Conservation (phyloP, 2,888 invertebrate genomes). For the Lithophane ornitopus region DNA sequence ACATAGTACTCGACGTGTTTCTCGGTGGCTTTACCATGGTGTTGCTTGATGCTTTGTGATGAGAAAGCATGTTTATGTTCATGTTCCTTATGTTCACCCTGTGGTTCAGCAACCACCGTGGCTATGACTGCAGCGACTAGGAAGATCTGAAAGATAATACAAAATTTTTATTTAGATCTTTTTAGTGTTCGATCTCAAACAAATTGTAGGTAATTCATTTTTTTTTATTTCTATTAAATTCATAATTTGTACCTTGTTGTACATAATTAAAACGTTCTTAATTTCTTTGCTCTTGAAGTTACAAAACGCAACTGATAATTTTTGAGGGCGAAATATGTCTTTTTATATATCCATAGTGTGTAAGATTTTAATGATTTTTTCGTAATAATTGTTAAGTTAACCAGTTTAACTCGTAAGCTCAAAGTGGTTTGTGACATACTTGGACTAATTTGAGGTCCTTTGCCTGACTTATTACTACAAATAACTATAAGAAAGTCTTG, state of each 20-base stretch:
- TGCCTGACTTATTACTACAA: background rate
- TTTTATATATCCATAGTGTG: slow-evolving; percentile 38
- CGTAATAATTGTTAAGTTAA: slow-evolving; percentile 48
- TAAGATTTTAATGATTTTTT: slow-evolving; percentile 27
- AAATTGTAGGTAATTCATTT: too few relatives aligned
- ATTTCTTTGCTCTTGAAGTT: slow-evolving; percentile 25
- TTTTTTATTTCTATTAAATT: too few relatives aligned
- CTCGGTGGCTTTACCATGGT: slow-evolving; percentile 70
- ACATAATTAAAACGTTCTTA: slow-evolving; percentile 30
- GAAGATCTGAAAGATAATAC: slow-evolving; percentile 57
- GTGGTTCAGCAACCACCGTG: slow-evolving; percentile 54
- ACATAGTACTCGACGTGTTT: slow-evolving; percentile 50
- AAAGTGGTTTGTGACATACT: slow-evolving; percentile 30
- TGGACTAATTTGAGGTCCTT: background rate
- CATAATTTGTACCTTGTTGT: slow-evolving; percentile 24
- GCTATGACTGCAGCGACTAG: slow-evolving; percentile 60
- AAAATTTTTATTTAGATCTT: background rate
- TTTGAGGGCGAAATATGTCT: slow-evolving; percentile 26
- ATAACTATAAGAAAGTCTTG: background rate
- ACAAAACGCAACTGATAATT: slow-evolving; percentile 44
- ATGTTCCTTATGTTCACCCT: slow-evolving; percentile 62
- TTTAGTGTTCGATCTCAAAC: too few relatives aligned
- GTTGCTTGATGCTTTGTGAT: slow-evolving; percentile 73
- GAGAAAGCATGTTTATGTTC: slow-evolving; percentile 70
- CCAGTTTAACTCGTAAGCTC: slow-evolving; percentile 38